These are phyloP conservation scores for Coregonus clupeaformis DNA, from an alignment of 2,113 vertebrate species.

Conservation along the genomic window DNA sequence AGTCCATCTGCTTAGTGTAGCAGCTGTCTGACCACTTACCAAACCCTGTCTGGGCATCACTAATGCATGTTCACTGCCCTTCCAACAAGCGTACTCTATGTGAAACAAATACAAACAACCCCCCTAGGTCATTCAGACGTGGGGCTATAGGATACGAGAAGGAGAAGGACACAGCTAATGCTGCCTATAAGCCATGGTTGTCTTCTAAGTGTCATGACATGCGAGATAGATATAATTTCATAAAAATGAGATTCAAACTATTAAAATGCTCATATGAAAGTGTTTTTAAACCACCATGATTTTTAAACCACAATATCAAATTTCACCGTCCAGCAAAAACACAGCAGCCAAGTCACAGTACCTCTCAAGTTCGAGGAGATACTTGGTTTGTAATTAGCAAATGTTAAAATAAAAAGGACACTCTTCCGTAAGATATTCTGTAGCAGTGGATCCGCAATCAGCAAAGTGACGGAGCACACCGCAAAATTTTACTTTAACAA, in stretches of 20 bases:
- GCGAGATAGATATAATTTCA: neutral
- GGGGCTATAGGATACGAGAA: slow-evolving; percentile 7
- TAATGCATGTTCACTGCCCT: slow-evolving; percentile 51
- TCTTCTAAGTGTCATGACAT: neutral
- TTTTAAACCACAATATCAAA: neutral
- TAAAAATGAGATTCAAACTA: slow-evolving; percentile 33
- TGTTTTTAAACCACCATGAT: neutral
- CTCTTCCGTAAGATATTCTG: slow-evolving; percentile 29
- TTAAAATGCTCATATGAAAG: neutral
- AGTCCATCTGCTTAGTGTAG: slow-evolving; percentile 65
- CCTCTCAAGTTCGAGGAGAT: slow-evolving; percentile 1
- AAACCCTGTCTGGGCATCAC: slow-evolving; percentile 61
- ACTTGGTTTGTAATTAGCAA: slow-evolving; percentile 38
- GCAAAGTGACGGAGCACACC: slow-evolving; percentile 52
- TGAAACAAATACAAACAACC: slow-evolving; percentile 60
- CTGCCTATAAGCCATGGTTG: slow-evolving; percentile 8
- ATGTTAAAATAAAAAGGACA: slow-evolving; percentile 30
- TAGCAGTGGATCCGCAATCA: slow-evolving; percentile 60
- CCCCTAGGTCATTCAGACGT: slow-evolving; percentile 33
- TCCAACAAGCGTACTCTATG: slow-evolving; percentile 54
- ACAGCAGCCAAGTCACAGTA: neutral
- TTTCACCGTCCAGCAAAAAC: slow-evolving; percentile 18
- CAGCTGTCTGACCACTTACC: slow-evolving; percentile 66
- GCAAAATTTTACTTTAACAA: slow-evolving; percentile 52
- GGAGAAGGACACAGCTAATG: slow-evolving; percentile 26